Evolutionary conservation across 2,797 vertebrate species (phyloP), one percentile per base, ranked within the genome.

Genomic region (Liasis olivaceus): DNA sequence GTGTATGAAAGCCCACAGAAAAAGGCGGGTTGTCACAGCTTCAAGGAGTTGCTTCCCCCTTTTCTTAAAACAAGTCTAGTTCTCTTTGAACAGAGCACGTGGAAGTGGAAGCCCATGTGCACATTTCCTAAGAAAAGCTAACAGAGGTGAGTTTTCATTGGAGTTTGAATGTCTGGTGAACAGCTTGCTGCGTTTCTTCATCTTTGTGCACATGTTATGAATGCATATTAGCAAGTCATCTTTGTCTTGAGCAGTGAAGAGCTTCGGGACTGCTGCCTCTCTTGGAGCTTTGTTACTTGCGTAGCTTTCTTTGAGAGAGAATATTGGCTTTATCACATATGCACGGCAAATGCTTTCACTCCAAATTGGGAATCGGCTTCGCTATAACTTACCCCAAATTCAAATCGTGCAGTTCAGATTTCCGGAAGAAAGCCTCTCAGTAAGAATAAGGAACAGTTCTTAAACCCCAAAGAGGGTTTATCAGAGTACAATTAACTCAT

Each of bases 161-260:
- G 94, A 95, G 94, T 92, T 97, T 93, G 92, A 69, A 56, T 91
- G 94, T 96, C 96, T 97, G 92, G 85, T 95, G 95, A 96, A 96
- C 94, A 96, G 93, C 95, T 96, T 94, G 90, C 93, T 97, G 94
- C 95, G 95, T 93, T 93, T 95, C 94, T 96, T 91, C 91, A 95
- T 96, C 97, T 96, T 96, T 94, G 95, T 95, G 93, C 94, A 96
- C 96, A 93, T 95, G 94, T 95, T 96, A 96, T 97, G 96, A 94
- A 96, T 97, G 95, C 94, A 97, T 97, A 94, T 96, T 97, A 96
- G 95, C 96, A 96, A 97, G 95, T 96, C 96, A 97, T 96, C 92
- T 96, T 95, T 95, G 94, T 94, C 96, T 96, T 96, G 92, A 94
- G 95, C 94, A 96, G 96, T 95, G 95, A 95, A 96, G 94, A 95